Base-by-base conservation (phyloP, 2,888 invertebrate species). In the Caenorhabditis imperialis region DNA sequence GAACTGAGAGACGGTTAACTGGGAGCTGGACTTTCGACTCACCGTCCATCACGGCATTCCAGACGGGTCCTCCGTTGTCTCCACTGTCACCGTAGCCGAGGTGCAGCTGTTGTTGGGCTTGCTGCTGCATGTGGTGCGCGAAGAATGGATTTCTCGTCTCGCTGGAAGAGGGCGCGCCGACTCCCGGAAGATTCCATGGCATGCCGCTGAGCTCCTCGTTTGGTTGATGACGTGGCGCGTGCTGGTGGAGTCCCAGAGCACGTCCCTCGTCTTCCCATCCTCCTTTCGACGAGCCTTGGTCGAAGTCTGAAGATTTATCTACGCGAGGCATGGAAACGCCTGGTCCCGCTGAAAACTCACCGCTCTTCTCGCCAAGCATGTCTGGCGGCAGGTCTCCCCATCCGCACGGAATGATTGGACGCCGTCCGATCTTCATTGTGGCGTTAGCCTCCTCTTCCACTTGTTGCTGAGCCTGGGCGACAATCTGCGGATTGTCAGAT, bases 41-140 rank as follows among this genome's bases (percentile, higher is more conserved):
- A 63, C 63, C 63, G 42, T 65, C 65, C 40, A 65, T 65, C 14
- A 33, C 48, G 23, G 38, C 20, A 14, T 38, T 8, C 65, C 65
- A 65, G 44, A 35, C 53, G 30, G 45, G 44, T 44, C 53, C 54
- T 1, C 40, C 40, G 18, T 63, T 54, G 33, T 48, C 63, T 27
- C 45, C 54, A 44, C 55, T 55, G 12, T 23, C 53, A 27, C 53
- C 53, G 22, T 42, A 33, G 10, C 38, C 23, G 22, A 44, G 22
- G 30, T 48, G 48, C 1, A 51, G 55, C 10, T 65, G 63, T 14
- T 65, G 65, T 25, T 67, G 58, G 6, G 33, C 35, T n/a, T 62
- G 62, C 25, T 73, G 73, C 14, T 73, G 73, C 75, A 75, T 75
- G 54, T 75, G 75, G 18, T 70, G 70, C 4, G 75, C 75, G 25